A percentile compares a stretch with the other conserved stretches of the same genome.
Conservation (phyloP, 2,113 vertebrate genomes). For the Anser cygnoides region DNA sequence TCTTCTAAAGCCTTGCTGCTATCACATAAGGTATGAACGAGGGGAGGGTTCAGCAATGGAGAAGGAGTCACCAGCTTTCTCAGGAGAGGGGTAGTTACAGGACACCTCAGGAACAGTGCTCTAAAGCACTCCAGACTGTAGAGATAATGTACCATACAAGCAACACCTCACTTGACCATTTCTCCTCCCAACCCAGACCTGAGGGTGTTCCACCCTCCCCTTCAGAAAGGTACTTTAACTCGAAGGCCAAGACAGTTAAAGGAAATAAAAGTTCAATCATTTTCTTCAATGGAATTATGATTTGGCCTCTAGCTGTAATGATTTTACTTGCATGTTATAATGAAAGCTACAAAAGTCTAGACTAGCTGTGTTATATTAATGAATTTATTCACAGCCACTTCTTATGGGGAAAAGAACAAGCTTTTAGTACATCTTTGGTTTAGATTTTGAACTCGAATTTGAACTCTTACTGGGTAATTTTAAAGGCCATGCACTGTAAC, state of each 20-base stretch:
- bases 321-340: background rate
- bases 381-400: background rate
- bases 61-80: background rate
- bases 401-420: background rate
- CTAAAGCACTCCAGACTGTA: background rate
- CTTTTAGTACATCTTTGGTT: background rate
- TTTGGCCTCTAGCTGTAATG: background rate
- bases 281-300: background rate
- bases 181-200: background rate
- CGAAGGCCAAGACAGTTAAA: background rate
- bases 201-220: background rate
- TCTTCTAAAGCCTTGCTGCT: background rate
- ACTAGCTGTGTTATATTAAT: background rate
- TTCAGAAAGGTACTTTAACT: background rate
- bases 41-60: background rate
- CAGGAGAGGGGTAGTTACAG: background rate
- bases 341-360: background rate
- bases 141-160: background rate
- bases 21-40: rapidly evolving
- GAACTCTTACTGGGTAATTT: background rate
- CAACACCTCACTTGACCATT: background rate
- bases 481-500: background rate
- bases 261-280: background rate
- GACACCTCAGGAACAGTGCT: background rate
- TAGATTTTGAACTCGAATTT: background rate